A percentile compares a stretch with the other conserved stretches of the same genome.
Conservation (phyloP, 2,888 invertebrate genomes). For the Sinodicranocentrus sp. region DNA sequence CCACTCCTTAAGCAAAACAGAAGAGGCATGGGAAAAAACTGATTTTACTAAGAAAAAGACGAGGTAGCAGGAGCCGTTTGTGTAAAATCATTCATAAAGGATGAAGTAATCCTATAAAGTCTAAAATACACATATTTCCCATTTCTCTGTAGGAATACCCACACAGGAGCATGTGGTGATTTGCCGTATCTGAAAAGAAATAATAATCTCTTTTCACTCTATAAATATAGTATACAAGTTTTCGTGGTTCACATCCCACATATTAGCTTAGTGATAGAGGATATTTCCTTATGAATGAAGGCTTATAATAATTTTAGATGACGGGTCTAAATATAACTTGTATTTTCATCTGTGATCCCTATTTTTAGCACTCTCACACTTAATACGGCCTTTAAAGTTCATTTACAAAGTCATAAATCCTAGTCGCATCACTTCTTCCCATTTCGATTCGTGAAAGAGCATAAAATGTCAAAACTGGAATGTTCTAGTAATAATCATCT, state of each 20-base stretch:
- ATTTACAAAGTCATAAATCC: conserved; percentile 62
- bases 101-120: conserved; percentile 29
- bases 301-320: conserved; percentile 57
- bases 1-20: too few relatives aligned
- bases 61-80: conserved; percentile 6
- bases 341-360: conserved; percentile 57
- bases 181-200: not conserved
- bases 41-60: not conserved
- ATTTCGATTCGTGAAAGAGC: too few relatives aligned
- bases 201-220: not conserved
- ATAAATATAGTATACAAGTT: not conserved
- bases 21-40: not conserved
- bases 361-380: conserved; percentile 50
- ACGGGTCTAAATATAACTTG: conserved; percentile 55
- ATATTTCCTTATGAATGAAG: conserved; percentile 35
- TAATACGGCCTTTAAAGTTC: conserved; percentile 64
- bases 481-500: too few relatives aligned
- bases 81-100: conserved; percentile 14
- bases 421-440: too few relatives aligned
- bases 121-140: not conserved
- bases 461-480: too few relatives aligned
- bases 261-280: not conserved
- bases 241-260: not conserved
- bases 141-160: not conserved
- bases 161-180: not conserved